A percentile compares a stretch with the other conserved stretches of the same genome.
phyloP scores from a whole-genome alignment of 2,113 vertebrate species.

The Rattus rattus region DNA sequence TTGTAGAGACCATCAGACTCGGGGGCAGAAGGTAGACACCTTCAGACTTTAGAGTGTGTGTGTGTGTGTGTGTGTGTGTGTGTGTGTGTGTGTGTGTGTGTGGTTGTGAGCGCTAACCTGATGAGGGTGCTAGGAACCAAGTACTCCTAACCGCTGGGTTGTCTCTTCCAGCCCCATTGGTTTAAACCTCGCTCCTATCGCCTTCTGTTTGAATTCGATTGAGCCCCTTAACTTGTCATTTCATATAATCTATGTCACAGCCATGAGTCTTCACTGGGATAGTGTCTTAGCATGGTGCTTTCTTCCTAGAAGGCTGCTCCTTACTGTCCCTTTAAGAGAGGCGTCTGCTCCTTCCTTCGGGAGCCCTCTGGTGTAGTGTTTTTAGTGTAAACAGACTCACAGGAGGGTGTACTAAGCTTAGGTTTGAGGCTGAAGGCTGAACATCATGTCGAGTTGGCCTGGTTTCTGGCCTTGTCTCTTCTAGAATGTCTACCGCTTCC shows the following conservation, averaged over 20 bases:
- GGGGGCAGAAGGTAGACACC: not conserved
- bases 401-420: not conserved
- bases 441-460: constrained; percentile 1
- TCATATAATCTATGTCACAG: not conserved
- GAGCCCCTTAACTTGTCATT: not conserved
- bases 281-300: not conserved
- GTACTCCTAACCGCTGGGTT: not conserved
- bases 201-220: not conserved
- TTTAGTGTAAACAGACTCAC: not conserved
- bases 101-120: not conserved
- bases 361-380: not conserved
- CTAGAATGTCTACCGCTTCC: constrained; percentile 55
- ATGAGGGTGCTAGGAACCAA: not conserved
- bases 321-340: constrained; percentile 29
- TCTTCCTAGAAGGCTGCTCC: not conserved
- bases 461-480: constrained; percentile 67
- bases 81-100: not conserved
- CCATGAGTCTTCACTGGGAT: constrained; percentile 8
- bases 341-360: not conserved
- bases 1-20: not conserved
- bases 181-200: not conserved
- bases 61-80: not conserved
- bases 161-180: too few species aligned
- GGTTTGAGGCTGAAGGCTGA: constrained; percentile 2
- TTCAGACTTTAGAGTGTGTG: not conserved